Evolutionary conservation across 1,140 invertebrate genomes (phyloP).

Genomic region (Octopus sinensis): DNA sequence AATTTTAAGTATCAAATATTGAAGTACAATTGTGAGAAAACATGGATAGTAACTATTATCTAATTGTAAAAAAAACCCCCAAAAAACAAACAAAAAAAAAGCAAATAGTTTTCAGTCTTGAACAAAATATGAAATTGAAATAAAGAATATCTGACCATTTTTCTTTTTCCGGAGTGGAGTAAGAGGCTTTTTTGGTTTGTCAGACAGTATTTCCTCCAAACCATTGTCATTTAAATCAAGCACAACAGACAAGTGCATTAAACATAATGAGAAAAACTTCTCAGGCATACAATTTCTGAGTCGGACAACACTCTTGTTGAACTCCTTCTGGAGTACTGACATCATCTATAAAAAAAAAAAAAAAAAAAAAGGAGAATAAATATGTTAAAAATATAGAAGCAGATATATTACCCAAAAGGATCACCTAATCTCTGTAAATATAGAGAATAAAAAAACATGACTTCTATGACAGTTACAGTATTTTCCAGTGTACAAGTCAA

Average conservation of each 20-base stretch:
- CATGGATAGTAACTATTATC: too few relatives aligned
- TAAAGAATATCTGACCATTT: constrained; percentile 23
- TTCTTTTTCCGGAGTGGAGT: constrained; percentile 46
- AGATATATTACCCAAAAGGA: too few relatives aligned
- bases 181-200: constrained; percentile 28
- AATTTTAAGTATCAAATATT: too few relatives aligned
- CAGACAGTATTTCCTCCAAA: constrained; percentile 38
- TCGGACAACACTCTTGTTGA: constrained; percentile 39
- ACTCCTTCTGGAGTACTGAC: constrained; percentile 37
- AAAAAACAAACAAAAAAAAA: too few relatives aligned
- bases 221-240: constrained; percentile 65
- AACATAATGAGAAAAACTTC: constrained; percentile 80
- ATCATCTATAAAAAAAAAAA: neutral
- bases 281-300: constrained; percentile 64
- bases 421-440: too few relatives aligned
- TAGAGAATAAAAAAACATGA: too few relatives aligned
- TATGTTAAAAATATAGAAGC: neutral
- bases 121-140: too few relatives aligned
- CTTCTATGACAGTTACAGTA: too few relatives aligned
- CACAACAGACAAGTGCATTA: constrained; percentile 88
- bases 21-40: too few relatives aligned
- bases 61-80: too few relatives aligned
- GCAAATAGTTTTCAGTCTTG: too few relatives aligned
- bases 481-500: too few relatives aligned
- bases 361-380: neutral